Evolutionary conservation across 64 coral and sea anemone species (phyloP).

Genomic region (Pachyseris speciosa): DNA sequence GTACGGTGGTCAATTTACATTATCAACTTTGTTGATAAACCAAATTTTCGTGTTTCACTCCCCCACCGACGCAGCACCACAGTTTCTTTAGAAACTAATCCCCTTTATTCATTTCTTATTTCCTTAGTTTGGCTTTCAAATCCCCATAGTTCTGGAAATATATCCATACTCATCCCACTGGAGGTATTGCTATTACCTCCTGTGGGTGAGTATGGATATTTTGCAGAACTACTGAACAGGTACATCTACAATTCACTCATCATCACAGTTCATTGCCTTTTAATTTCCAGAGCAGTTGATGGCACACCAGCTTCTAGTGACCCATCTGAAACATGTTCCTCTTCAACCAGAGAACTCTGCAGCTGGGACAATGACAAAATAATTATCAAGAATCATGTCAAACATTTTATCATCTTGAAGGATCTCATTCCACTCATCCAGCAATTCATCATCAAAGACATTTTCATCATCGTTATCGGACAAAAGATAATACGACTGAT

Average conservation of each 20-base stretch:
- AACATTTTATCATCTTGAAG: slow-evolving; percentile 50
- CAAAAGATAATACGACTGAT: not conserved
- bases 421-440: slow-evolving; percentile 66
- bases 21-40: too few species aligned
- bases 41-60: too few species aligned
- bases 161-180: too few species aligned
- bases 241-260: not conserved
- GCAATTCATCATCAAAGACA: slow-evolving; percentile 50
- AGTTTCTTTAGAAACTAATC: too few species aligned
- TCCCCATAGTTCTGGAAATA: too few species aligned
- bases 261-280: not conserved
- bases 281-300: slow-evolving; percentile 25
- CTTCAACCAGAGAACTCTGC: not conserved
- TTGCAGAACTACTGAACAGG: not conserved
- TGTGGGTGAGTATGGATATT: not conserved
- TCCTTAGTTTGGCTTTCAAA: too few species aligned
- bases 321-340: not conserved
- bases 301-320: slow-evolving; percentile 18
- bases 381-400: slow-evolving; percentile 68
- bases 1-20: too few species aligned
- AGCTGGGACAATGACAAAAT: slow-evolving; percentile 66
- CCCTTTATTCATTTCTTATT: too few species aligned
- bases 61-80: too few species aligned
- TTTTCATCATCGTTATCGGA: slow-evolving; percentile 19
- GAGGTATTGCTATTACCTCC: not conserved